phyloP scores from a whole-genome alignment of 1,140 invertebrate species.

The Lineus longissimus region DNA sequence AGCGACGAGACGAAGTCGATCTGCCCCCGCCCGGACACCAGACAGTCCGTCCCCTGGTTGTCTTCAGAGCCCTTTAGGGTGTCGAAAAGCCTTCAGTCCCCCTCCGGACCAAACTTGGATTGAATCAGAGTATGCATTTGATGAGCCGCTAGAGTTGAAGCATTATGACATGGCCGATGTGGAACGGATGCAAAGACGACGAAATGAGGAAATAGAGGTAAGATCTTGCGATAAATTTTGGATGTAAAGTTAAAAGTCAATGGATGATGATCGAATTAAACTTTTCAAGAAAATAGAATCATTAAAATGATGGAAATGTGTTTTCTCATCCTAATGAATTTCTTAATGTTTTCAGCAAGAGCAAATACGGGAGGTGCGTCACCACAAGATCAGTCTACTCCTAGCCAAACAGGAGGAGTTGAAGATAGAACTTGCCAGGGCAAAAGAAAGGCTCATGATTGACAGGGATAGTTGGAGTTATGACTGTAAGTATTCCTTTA shows the following conservation, averaged over 20 bases:
- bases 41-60: constrained; percentile 36
- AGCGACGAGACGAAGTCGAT: constrained; percentile 45
- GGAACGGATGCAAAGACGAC: constrained; percentile 57
- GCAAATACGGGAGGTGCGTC: constrained; percentile 55
- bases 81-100: constrained; percentile 28
- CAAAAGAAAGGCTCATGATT: constrained; percentile 57
- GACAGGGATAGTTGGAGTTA: constrained; percentile 60
- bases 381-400: neutral
- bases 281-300: too few relatives aligned
- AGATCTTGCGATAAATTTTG: constrained; percentile 12
- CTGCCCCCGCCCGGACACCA: constrained; percentile 40
- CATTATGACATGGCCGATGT: constrained; percentile 59
- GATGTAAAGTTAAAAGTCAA: too few relatives aligned
- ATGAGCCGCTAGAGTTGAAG: constrained; percentile 46
- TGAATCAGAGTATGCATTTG: constrained; percentile 37
- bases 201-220: constrained; percentile 49
- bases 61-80: constrained; percentile 22
- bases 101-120: constrained; percentile 42
- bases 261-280: too few relatives aligned
- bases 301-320: too few relatives aligned
- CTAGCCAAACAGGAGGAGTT: constrained; percentile 58
- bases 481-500: constrained; percentile 57
- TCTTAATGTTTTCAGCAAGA: constrained; percentile 19
- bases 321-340: too few relatives aligned
- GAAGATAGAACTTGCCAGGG: constrained; percentile 55